Evolutionary conservation across 1,140 invertebrate species (phyloP).

Genomic region (Halesus radiatus): DNA sequence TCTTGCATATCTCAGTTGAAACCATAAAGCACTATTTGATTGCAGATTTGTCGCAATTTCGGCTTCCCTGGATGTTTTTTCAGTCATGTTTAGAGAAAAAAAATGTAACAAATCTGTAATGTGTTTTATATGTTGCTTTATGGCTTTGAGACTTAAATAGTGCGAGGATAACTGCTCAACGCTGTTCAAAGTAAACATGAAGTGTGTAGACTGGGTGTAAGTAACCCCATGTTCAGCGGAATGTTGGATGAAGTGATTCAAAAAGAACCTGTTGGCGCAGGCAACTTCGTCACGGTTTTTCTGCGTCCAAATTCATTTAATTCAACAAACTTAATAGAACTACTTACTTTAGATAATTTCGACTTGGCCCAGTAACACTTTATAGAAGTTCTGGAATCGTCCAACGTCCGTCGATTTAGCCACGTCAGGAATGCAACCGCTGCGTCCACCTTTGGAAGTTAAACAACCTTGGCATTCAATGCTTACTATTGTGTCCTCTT

Average conservation of each 20-base stretch:
- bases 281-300: background rate
- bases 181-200: background rate
- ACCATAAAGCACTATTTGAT: background rate
- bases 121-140: too few relatives aligned
- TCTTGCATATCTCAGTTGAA: background rate
- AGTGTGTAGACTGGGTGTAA: background rate
- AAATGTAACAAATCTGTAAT: background rate
- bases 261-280: background rate
- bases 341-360: background rate
- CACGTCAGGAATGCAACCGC: background rate
- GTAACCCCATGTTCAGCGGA: background rate
- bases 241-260: background rate
- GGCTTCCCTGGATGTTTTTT: background rate
- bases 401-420: background rate
- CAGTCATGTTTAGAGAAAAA: background rate
- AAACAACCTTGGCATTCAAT: background rate
- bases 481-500: background rate
- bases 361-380: background rate
- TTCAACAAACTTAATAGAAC: background rate
- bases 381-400: background rate
- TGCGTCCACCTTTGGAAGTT: background rate
- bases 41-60: background rate
- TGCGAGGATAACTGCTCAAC: background rate
- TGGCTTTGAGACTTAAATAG: background rate
- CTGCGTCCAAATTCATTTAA: background rate